These are phyloP conservation scores for Caenorhabditis inopinata DNA, from an alignment of 1,140 invertebrate species.

Conservation along the genomic window DNA sequence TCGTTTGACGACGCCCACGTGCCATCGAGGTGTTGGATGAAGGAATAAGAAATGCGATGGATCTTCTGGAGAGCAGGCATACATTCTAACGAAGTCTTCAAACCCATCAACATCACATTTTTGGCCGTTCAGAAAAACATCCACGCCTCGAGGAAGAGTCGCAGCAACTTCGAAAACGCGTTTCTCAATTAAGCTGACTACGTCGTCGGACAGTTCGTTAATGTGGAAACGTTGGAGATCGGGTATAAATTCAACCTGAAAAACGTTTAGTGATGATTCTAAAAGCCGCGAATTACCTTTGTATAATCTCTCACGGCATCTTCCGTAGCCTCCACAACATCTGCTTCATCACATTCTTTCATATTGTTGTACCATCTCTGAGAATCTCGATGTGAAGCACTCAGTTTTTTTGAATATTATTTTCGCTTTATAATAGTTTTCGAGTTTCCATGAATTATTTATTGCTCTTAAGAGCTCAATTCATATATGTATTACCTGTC, in stretches of 20 bases:
- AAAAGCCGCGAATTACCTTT: too few species aligned
- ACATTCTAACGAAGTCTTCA: conserved; percentile 39
- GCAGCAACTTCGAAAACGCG: conserved; percentile 93
- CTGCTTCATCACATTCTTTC: conserved; percentile 83
- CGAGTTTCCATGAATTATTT: too few species aligned
- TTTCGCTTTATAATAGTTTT: too few species aligned
- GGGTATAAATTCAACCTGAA: conserved; percentile 73
- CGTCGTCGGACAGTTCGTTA: conserved; percentile 80
- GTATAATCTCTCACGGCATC: conserved; percentile 85
- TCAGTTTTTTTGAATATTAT: too few species aligned
- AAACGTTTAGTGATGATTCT: too few species aligned
- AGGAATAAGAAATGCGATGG: conserved; percentile 71
- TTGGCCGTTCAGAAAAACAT: conserved; percentile 87
- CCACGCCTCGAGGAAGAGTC: conserved; percentile 75
- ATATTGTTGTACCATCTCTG: conserved; percentile 91
- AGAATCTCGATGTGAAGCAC: too few species aligned
- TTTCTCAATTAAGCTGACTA: conserved; percentile 83
- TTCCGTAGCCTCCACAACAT: conserved; percentile 70
- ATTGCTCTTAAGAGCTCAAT: not conserved
- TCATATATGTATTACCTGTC: conserved; percentile 72
- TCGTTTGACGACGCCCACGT: conserved; percentile 77
- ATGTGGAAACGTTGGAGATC: conserved; percentile 49
- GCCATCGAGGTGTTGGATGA: conserved; percentile 52
- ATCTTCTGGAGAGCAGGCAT: too few species aligned
- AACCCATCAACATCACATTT: conserved; percentile 74